Percentiles rank a stretch among this genome's conserved stretches.
These are phyloP conservation scores for Margarornis squamiger DNA, from an alignment of 2,797 vertebrate genomes.

Conservation along the genomic window DNA sequence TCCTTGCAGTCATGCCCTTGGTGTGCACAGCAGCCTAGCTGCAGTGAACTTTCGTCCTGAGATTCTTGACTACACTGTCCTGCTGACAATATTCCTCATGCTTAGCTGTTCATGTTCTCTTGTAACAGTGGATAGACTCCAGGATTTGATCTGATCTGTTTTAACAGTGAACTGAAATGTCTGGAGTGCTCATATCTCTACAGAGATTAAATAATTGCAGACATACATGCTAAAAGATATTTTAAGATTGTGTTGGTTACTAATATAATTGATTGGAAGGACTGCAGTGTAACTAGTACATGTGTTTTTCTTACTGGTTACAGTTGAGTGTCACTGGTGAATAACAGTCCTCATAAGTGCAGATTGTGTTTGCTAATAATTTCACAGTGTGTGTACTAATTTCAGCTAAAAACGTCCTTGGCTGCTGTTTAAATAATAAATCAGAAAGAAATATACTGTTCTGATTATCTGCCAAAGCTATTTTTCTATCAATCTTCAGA, in stretches of 20 bases:
- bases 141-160: background rate
- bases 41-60: background rate
- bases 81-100: background rate
- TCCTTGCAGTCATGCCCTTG: background rate
- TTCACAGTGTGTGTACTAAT: background rate
- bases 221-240: background rate
- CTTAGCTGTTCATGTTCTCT: background rate
- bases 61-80: accelerated
- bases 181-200: background rate
- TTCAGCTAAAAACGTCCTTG: background rate
- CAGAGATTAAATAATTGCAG: background rate
- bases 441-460: background rate
- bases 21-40: background rate
- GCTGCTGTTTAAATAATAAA: background rate
- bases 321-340: background rate
- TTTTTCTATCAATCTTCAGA: background rate
- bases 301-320: background rate
- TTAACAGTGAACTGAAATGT: background rate
- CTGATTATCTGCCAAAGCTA: background rate
- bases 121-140: background rate
- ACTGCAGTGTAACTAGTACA: background rate
- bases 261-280: background rate
- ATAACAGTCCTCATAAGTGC: background rate
- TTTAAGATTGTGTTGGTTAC: background rate
- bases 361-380: background rate